Evolutionary conservation across 2,113 vertebrate genomes (phyloP).

Genomic region (Numenius arquata): DNA sequence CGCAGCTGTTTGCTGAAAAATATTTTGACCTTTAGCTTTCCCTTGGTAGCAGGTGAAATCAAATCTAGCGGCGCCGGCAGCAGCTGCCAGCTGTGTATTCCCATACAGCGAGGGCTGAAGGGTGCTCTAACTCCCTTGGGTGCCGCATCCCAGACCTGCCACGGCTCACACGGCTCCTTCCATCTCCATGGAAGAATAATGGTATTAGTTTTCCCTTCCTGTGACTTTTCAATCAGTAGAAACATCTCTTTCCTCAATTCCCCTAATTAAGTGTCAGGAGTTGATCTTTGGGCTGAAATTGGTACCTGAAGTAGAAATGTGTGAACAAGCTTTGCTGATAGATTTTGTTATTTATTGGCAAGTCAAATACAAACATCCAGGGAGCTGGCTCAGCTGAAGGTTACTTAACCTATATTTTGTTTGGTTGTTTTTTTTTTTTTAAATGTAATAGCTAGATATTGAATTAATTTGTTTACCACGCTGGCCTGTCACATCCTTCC

Average conservation of each 20-base stretch:
- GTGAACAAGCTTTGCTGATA: conserved; percentile 16
- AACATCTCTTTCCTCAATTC: background rate
- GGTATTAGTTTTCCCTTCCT: background rate
- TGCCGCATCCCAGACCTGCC: background rate
- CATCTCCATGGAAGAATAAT: background rate
- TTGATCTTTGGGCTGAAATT: conserved; percentile 30
- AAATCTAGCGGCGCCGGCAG: background rate
- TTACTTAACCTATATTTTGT: background rate
- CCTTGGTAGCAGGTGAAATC: background rate
- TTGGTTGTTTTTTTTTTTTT: background rate
- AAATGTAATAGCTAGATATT: background rate
- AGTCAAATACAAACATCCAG: background rate
- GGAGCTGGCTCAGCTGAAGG: background rate
- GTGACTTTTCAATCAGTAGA: background rate
- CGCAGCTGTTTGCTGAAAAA: background rate
- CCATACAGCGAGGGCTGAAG: accelerated
- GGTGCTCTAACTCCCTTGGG: background rate
- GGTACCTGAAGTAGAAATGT: background rate
- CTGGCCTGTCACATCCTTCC: background rate
- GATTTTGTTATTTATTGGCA: background rate
- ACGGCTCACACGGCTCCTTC: background rate
- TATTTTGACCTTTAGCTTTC: background rate
- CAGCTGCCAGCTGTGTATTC: background rate
- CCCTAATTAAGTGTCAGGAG: conserved; percentile 10
- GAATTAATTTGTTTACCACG: background rate